Evolutionary conservation across 2,113 vertebrate species (phyloP).

Genomic region (Pantherophis guttatus): DNA sequence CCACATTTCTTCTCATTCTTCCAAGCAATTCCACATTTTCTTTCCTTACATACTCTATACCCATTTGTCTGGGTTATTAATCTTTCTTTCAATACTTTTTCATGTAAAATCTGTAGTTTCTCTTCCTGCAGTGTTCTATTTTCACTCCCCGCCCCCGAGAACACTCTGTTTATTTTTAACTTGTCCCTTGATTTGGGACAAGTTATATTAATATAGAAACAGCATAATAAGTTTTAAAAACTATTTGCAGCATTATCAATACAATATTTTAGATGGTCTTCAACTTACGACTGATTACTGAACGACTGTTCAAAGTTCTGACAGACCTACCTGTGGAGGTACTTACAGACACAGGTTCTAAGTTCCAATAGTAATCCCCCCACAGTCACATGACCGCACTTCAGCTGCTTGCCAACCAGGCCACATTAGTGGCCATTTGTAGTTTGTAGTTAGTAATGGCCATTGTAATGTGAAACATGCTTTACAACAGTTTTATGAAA

Average conservation of each 20-base stretch:
- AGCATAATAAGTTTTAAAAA: neutral
- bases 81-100: neutral
- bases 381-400: neutral
- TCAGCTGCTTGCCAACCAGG: neutral
- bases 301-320: neutral
- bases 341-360: neutral
- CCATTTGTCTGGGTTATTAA: neutral
- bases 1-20: neutral
- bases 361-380: neutral
- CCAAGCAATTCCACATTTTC: neutral
- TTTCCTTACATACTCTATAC: neutral
- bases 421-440: neutral
- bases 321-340: neutral
- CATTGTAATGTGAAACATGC: neutral
- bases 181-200: neutral
- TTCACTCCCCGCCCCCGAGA: neutral
- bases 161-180: neutral
- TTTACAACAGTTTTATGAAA: neutral
- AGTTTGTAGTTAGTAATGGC: no score
- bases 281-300: neutral
- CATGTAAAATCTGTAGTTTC: neutral
- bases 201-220: neutral
- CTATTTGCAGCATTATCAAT: neutral
- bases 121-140: neutral
- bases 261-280: neutral